These are phyloP conservation scores for Parapsyche elsis DNA, from an alignment of 1,140 invertebrate genomes.

Conservation along the genomic window DNA sequence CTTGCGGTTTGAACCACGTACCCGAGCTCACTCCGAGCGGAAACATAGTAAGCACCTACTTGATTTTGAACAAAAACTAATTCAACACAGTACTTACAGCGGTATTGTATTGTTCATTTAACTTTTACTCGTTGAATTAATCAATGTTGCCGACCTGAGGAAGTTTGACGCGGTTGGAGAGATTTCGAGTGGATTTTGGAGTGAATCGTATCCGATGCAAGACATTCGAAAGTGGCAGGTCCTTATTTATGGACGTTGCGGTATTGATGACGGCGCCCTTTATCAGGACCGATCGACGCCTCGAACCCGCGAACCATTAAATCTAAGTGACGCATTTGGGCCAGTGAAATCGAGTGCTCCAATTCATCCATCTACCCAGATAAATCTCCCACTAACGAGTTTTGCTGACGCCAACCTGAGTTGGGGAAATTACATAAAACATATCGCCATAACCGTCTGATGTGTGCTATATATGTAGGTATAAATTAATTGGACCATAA, in stretches of 20 bases:
- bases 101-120: too few relatives aligned
- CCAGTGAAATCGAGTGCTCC: not conserved
- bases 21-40: not conserved
- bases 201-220: too few relatives aligned
- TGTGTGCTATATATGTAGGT: too few relatives aligned
- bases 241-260: not conserved
- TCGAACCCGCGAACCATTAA: not conserved
- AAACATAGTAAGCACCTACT: not conserved
- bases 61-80: conserved; percentile 3
- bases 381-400: conserved; percentile 7
- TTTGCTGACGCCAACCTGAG: not conserved
- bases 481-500: too few relatives aligned
- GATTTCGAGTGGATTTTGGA: too few relatives aligned
- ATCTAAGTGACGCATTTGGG: conserved; percentile 6
- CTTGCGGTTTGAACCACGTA: conserved; percentile 10
- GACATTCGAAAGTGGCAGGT: too few relatives aligned
- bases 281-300: not conserved
- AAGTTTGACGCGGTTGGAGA: too few relatives aligned
- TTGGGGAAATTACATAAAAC: too few relatives aligned
- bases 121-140: too few relatives aligned
- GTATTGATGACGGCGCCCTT: not conserved
- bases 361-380: not conserved
- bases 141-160: too few relatives aligned
- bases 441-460: too few relatives aligned
- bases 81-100: too few relatives aligned